Evolutionary conservation across 2,113 vertebrate species (phyloP).

Genomic region (Prinia subflava): DNA sequence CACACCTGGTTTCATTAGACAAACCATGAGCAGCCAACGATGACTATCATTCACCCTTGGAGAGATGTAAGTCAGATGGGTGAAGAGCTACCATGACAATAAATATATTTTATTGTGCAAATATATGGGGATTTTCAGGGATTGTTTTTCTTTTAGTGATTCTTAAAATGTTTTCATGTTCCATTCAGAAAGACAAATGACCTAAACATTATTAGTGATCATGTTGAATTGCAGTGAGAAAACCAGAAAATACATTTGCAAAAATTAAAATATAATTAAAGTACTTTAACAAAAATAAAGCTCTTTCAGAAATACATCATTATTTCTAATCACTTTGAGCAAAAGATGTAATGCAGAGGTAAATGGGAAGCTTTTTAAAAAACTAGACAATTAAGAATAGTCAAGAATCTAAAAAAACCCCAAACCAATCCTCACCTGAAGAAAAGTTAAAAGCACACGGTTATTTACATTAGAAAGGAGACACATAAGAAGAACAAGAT

Average conservation of each 20-base stretch:
- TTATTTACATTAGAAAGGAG: slow-evolving; percentile 34
- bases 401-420: neutral
- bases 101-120: neutral
- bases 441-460: neutral
- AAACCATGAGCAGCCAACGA: neutral
- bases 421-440: neutral
- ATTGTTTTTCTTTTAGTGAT: neutral
- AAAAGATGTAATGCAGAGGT: neutral
- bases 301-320: neutral
- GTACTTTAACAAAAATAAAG: neutral
- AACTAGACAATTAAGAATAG: neutral
- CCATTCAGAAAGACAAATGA: neutral
- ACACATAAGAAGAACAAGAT: neutral
- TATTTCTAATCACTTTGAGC: neutral
- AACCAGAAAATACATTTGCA: neutral
- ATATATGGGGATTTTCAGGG: fast-evolving
- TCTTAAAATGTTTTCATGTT: neutral
- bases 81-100: neutral
- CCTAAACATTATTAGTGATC: neutral
- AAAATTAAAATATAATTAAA: neutral
- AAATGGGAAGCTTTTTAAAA: neutral
- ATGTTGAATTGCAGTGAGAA: neutral
- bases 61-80: neutral
- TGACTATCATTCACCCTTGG: neutral
- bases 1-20: neutral